Evolutionary conservation across 2,113 vertebrate species (phyloP), one percentile per base, ranked within the genome.

Genomic region (Nyctereutes procyonoides): DNA sequence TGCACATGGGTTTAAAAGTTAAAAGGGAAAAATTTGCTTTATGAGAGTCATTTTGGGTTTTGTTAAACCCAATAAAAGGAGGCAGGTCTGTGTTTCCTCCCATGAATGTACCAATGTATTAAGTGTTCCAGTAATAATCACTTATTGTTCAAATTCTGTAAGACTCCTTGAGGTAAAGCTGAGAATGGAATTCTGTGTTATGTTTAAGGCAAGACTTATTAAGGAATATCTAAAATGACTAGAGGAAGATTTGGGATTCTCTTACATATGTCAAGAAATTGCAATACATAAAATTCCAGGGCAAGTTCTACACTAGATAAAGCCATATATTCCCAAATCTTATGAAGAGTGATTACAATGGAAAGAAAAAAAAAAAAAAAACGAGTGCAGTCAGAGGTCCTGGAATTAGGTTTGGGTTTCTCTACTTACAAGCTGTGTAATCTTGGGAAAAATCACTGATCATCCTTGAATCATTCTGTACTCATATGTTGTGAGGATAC

Each of bases 1-100:
- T 94, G 35, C 85, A 94, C 93, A 87, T 84, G 88, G 79, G 30
- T 92, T 96, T 97, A 87, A 96, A 97, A 95, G 88, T 95, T 97
- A 96, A 96, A 97, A 97, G 90, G 32, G 88, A 95, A 96, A 97
- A 96, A 80, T 14, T 81, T 92, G 88, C 94, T 96, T 96, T 98
- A 93, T 95, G 91, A 93, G 97, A 97, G 97, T 93, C 77, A 86
- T 94, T 96, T 91, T 58, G 63, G 81, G 90, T 58, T 96, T 96
- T 94, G 93, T 79, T 88, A 85, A 86, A 71, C 62, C 51, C 67
- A 94, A 67, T 91, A 82, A 96, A 93, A 98, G 28, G 62, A 94
- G 13, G 56, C 74, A 95, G 86, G 76, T 63, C 62, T 96, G 56
- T 87, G 74, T 74, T 97, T 96, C 38, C 43, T 88, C 55, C 69